These are phyloP conservation scores for Scaptomyza tumidula DNA, from an alignment of 2,888 invertebrate genomes.

Conservation along the genomic window DNA sequence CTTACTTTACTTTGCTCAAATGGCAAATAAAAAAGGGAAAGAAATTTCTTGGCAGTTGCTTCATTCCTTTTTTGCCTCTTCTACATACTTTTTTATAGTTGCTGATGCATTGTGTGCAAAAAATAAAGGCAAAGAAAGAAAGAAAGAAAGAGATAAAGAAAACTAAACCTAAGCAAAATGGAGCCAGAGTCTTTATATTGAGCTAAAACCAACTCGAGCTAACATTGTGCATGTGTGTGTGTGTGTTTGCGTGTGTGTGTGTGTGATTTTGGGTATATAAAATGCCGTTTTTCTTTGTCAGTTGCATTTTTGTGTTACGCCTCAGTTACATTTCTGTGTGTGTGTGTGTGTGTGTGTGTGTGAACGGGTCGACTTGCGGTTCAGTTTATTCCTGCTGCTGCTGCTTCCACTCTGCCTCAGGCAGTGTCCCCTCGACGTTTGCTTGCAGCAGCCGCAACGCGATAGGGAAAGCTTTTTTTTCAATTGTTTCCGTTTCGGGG, in stretches of 20 bases:
- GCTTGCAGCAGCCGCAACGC: conserved; percentile 54
- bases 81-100: conserved; percentile 15
- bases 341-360: conserved; percentile 28
- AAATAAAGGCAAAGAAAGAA: neutral
- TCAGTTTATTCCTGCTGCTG: conserved; percentile 16
- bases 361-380: conserved; percentile 23
- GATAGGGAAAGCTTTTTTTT: conserved; percentile 77
- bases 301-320: conserved; percentile 74
- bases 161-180: conserved; percentile 32
- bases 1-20: conserved; percentile 56
- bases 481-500: conserved; percentile 79
- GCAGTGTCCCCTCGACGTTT: conserved; percentile 2
- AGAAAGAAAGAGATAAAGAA: conserved; percentile 6
- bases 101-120: conserved; percentile 61
- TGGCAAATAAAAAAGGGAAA: conserved; percentile 17
- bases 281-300: conserved; percentile 77
- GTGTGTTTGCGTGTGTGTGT: conserved; percentile 13
- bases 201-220: conserved; percentile 51
- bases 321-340: conserved; percentile 55
- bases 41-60: conserved; percentile 65
- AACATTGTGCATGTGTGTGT: conserved; percentile 7
- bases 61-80: conserved; percentile 15
- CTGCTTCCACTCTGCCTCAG: conserved; percentile 1
- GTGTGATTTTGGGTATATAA: conserved; percentile 45
- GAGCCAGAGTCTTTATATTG: conserved; percentile 45